Conservation (phyloP, 2,797 vertebrate genomes). For the Sebastes hopkinsi region DNA sequence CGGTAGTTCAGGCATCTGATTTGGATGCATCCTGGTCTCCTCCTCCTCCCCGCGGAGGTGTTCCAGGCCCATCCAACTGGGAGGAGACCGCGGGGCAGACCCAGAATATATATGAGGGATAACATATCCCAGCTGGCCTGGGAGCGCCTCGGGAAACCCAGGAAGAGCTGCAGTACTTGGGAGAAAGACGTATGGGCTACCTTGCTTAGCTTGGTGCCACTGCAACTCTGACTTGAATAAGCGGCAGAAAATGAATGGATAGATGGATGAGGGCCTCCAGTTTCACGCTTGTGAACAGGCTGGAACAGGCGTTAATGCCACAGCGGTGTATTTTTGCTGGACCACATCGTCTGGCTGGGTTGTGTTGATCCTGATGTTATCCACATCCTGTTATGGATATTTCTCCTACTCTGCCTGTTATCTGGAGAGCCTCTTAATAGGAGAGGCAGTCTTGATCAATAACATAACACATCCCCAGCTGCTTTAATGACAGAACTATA, state of each 20-base stretch:
- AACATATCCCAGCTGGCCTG: too few species aligned
- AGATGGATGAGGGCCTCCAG: not conserved
- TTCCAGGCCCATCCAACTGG: too few species aligned
- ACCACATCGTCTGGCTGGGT: not conserved
- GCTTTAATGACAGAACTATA: not conserved
- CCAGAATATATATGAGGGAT: not conserved
- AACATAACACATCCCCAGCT: not conserved
- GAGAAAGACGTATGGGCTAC: not conserved
- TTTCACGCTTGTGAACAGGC: not conserved
- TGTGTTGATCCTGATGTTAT: not conserved
- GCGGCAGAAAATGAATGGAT: not conserved
- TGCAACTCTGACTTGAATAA: not conserved
- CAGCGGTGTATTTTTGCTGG: not conserved
- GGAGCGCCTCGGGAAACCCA: too few species aligned
- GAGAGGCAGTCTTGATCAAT: not conserved
- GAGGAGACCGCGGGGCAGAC: too few species aligned
- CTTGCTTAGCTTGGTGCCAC: not conserved
- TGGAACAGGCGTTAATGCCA: not conserved
- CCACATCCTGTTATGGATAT: not conserved
- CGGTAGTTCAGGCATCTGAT: not conserved
- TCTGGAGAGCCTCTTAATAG: not conserved
- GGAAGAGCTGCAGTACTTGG: not conserved
- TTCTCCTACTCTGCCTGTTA: not conserved
- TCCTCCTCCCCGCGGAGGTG: too few species aligned
- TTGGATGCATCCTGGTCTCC: not conserved